Base-by-base conservation (phyloP, 2,113 vertebrate species). In the Lates calcarifer region DNA sequence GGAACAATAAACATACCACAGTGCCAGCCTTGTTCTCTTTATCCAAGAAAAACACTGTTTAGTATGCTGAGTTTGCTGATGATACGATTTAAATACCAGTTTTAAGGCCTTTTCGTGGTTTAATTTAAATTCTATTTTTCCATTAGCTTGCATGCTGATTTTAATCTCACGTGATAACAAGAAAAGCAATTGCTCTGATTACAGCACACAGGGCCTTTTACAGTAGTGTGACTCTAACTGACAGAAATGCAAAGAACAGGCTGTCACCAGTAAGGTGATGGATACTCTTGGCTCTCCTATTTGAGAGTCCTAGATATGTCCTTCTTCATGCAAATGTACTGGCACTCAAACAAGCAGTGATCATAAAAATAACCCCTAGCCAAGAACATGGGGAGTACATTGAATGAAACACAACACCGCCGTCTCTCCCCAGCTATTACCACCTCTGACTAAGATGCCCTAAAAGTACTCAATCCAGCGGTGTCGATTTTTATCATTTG, bases 291-390 rank as follows among this genome's bases (percentile, higher is more conserved):
- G 62, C 87, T 80, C 84, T 60, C 76, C 72, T 86, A 77, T 86
- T 87, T 86, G 63, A 71, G 79, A 79, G 67, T 56, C 41, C 47
- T 31, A 67, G 57, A 84, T 63, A 72, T 68, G 49, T 81, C 84
- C 74, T 81, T 73, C 85, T 87, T 78, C 51, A 81, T 89, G 77
- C 85, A 87, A 91, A 86, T 85, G 76, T 66, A 33, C 73, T 90
- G 88, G 91, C 87, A 69, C 58, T 83, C 63, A 43, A 83, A 90
- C 82, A 77, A 87, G 78, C 74, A 58, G 73, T 13, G 86, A 62
- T 74, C 74, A 90, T 81, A 90, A 90, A 94, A 94, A 94, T 93
- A 92, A 92, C 89, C 77, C 75, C 26, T 45, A 26, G 79, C 65
- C 45, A 86, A 87, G 90, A 91, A 78, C 79, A 74, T 6, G 56